These are phyloP conservation scores for Labroides dimidiatus DNA, from an alignment of 2,797 vertebrate species.

Conservation along the genomic window DNA sequence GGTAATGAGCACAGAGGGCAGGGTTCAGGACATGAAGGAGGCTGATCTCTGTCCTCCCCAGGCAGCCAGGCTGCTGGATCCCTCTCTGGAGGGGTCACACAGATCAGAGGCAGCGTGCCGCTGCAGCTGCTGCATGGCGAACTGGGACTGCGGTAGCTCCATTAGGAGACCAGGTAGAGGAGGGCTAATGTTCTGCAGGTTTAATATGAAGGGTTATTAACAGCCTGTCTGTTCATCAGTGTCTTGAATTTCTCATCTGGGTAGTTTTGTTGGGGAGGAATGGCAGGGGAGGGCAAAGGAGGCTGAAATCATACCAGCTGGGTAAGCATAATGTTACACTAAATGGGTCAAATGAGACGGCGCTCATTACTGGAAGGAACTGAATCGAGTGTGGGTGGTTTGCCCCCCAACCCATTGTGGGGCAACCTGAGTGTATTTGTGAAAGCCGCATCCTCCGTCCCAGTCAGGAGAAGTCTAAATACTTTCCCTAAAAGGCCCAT, in stretches of 20 bases:
- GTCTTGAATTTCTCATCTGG: slow-evolving; percentile 70
- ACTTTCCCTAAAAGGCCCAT: slow-evolving; percentile 60
- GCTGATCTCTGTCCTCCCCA: slow-evolving; percentile 75
- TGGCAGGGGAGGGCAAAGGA: slow-evolving; percentile 55
- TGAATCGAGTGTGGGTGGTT: slow-evolving; percentile 67
- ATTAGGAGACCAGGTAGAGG: slow-evolving; percentile 48
- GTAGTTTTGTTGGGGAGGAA: slow-evolving; percentile 62
- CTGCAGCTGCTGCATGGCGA: slow-evolving; percentile 65
- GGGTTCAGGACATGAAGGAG: slow-evolving; percentile 70
- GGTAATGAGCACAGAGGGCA: slow-evolving; percentile 76
- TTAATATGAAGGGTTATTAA: slow-evolving; percentile 61
- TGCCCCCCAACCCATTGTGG: slow-evolving; percentile 51
- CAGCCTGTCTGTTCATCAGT: slow-evolving; percentile 65
- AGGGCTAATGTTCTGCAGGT: slow-evolving; percentile 54
- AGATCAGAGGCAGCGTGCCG: slow-evolving; percentile 65
- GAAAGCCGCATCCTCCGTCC: slow-evolving; percentile 43
- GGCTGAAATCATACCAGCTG: slow-evolving; percentile 69
- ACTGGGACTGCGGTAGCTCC: slow-evolving; percentile 40
- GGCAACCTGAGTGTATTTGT: slow-evolving; percentile 68
- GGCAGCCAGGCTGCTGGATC: slow-evolving; percentile 54
- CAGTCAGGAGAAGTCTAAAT: slow-evolving; percentile 61
- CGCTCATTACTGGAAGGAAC: slow-evolving; percentile 73
- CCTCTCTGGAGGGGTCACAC: slow-evolving; percentile 64
- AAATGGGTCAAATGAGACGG: slow-evolving; percentile 79
- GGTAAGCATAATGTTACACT: slow-evolving; percentile 76